Base-by-base conservation (phyloP, 2,113 vertebrate species). In the Pseudolaguvia tuberculata region DNA sequence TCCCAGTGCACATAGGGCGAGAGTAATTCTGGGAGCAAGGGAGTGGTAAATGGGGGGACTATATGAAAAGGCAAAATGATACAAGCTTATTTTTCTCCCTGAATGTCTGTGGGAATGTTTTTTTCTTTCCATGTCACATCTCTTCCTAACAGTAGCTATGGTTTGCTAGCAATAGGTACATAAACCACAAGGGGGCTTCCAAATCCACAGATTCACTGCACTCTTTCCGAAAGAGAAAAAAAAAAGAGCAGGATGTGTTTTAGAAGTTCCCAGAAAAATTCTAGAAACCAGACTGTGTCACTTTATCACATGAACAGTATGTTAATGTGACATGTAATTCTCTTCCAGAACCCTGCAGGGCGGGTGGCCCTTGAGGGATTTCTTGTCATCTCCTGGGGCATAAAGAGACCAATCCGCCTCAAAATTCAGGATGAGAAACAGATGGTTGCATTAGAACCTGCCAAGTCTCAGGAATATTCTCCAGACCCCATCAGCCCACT, bases 351-450 rank as follows among this genome's bases (percentile, higher is more conserved):
- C 58, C 69, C 21, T 3, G 84, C 88, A 70, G 86, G 85, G 29
- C 70, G 87, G 13, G 88, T 93, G 53, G 85, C 90, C 61, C 85
- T 96, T 23, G 95, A 96, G 80, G 96, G 95, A 2, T 86, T 91
- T 77, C 79, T 97, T 75, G 92, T 93, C 2, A 90, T 98, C 82
- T 96, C 88, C 35, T 98, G 96, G 95, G 95, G 96, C 57, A 88
- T 97, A 3, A 86, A 85, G 11, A 87, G 85, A 70, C 95, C 92
- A 2, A 97, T 98, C 82, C 86, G 87, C n/a, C 84, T 98, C 15
- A 94, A 96, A 87, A 95, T 97, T 80, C 94, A 98, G 78, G 94
- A 97, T 81, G 93, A 96, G 53, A 95, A 93, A 67, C 92, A 91
- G 75, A 86, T 83, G 2, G 80, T 88, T 20, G 84, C 89, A 12